Base-by-base conservation (phyloP, 2,888 invertebrate genomes). In the Pseudococcus longispinus region DNA sequence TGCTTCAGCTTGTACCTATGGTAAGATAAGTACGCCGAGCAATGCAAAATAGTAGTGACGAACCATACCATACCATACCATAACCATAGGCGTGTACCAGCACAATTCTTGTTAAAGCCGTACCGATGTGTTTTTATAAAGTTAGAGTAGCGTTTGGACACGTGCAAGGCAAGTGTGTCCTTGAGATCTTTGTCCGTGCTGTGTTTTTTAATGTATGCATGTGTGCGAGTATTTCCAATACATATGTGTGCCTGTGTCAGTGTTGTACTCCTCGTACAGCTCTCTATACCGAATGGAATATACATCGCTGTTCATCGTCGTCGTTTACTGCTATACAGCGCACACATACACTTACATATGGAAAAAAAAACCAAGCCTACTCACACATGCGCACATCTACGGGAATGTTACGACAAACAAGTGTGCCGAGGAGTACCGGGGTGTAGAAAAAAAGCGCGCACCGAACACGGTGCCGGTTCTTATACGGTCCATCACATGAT, bases 111-210 rank as follows among this genome's bases (percentile, higher is more conserved):
- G 77, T 29, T 80, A 80, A 80, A 80, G 77, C 77, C 77, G 20
- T 80, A 80, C 77, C 77, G 77, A 80, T 80, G 70, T 70, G 77
- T 77, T 77, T 80, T 80, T 42, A 80, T 80, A 42, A 42, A 80
- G 77, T 80, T 42, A 74, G 55, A 70, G 85, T 85, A 74, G 74
- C 85, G 70, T 85, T 85, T 70, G 85, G 74, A 85, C 85, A 85
- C 74, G 85, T 85, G 85, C 85, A 85, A 85, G 85, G 74, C 85
- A 85, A 74, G 74, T 85, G 85, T 85, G 85, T 85, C 85, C 85
- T 85, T 85, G 85, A 85, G 46, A 85, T 85, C 85, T 85, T 26
- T 44, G 85, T 85, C 44, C 74, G 44, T 70, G 74, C 70, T 70
- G 44, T 70, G 85, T 85, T 42, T 70, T 55, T 70, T 44, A 44